A percentile compares a stretch with the other conserved stretches of the same genome.
Conservation (phyloP, 2,113 vertebrate genomes). For the Piaya cayana region DNA sequence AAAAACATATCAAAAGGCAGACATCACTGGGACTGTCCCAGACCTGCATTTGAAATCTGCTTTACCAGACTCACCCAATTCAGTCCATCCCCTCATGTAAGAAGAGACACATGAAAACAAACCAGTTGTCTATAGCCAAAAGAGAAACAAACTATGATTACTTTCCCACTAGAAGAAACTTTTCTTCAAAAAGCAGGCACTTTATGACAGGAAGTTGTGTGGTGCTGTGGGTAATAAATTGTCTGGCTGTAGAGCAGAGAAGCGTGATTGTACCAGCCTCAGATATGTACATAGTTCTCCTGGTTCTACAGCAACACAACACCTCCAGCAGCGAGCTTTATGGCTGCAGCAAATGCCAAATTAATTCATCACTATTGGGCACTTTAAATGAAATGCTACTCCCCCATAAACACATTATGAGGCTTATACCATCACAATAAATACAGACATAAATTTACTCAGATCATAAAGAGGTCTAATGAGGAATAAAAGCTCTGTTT, state of each 20-base stretch:
- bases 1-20: not conserved
- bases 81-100: not conserved
- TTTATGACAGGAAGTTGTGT: not conserved
- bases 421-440: constrained; percentile 11
- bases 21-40: not conserved
- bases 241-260: not conserved
- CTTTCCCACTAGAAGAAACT: not conserved
- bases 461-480: constrained; percentile 4
- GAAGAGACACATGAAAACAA: not conserved
- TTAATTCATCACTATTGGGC: constrained; percentile 11
- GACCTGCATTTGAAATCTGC: not conserved
- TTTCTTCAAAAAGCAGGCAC: not conserved
- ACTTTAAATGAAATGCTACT: constrained; percentile 46
- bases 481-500: constrained; percentile 45
- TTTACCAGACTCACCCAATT: not conserved
- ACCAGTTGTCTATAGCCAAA: not conserved
- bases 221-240: not conserved
- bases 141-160: not conserved
- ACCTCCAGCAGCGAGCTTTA: constrained; percentile 1
- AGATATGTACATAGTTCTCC: not conserved
- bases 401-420: constrained; percentile 18
- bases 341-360: not conserved
- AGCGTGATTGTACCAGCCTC: not conserved
- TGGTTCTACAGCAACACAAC: not conserved
- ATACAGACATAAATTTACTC: constrained; percentile 24